These are phyloP conservation scores for Vulpes vulpes DNA, from an alignment of 2,113 vertebrate genomes.

Conservation along the genomic window DNA sequence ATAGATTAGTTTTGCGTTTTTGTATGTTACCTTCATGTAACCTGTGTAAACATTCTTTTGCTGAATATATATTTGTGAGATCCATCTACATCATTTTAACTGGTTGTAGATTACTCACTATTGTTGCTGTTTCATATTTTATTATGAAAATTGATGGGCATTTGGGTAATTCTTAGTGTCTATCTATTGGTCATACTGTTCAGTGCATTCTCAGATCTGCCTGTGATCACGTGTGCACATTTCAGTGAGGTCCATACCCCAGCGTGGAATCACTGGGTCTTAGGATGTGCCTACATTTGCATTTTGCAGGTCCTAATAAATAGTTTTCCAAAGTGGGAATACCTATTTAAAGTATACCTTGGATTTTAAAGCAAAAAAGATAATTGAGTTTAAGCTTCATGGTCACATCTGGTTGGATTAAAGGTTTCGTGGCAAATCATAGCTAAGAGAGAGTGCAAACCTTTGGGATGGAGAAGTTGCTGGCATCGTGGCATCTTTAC, in stretches of 20 bases:
- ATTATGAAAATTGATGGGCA: not conserved
- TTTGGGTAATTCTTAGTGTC: not conserved
- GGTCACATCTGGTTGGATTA: not conserved
- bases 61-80: not conserved
- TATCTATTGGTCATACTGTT: not conserved
- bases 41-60: not conserved
- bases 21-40: not conserved
- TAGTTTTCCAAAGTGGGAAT: not conserved
- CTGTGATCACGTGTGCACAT: not conserved
- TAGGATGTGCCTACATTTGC: not conserved
- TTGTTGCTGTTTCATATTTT: not conserved
- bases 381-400: not conserved
- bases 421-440: not conserved
- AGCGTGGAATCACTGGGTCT: not conserved
- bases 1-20: not conserved
- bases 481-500: accelerated
- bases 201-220: not conserved
- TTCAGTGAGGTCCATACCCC: not conserved
- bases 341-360: not conserved
- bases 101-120: not conserved
- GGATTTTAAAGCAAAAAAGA: slow-evolving; percentile 31
- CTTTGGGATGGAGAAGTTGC: not conserved
- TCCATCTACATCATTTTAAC: not conserved
- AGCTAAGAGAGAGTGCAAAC: not conserved
- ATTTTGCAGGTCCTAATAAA: not conserved